Evolutionary conservation across 2,797 vertebrate species (phyloP).

Genomic region (Falco columbarius): DNA sequence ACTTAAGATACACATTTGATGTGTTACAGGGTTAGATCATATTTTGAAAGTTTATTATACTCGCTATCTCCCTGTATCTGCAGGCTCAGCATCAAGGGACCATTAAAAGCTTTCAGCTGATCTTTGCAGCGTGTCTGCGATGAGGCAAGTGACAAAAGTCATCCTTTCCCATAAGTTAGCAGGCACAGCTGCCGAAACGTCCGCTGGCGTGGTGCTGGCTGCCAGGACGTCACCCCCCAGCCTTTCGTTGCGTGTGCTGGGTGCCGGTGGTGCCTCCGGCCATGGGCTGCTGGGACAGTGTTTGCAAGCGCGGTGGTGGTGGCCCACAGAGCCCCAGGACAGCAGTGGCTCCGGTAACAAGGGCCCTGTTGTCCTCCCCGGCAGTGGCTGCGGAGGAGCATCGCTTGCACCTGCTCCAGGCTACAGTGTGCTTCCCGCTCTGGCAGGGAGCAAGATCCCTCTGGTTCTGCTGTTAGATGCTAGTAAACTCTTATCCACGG

Average conservation of each 20-base stretch:
- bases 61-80: slow-evolving; percentile 59
- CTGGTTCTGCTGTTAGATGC: background rate
- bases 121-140: slow-evolving; percentile 14
- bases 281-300: background rate
- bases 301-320: background rate
- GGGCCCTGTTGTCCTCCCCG: background rate
- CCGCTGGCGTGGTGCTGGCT: background rate
- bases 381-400: background rate
- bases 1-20: slow-evolving; percentile 46
- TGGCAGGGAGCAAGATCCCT: fast-evolving
- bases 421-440: background rate
- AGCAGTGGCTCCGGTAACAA: background rate
- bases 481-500: background rate
- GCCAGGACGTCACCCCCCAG: background rate
- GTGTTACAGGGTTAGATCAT: slow-evolving; percentile 45
- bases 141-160: slow-evolving; percentile 47
- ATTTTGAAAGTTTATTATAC: slow-evolving; percentile 53
- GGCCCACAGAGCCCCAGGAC: background rate
- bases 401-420: fast-evolving
- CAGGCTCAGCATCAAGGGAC: slow-evolving; percentile 48
- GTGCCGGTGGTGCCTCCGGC: background rate
- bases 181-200: background rate
- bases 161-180: background rate
- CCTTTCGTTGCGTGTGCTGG: fast-evolving
- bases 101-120: slow-evolving; percentile 47